Evolutionary conservation across 2,888 invertebrate species (phyloP), one percentile per base, ranked within the genome.

Genomic region (Eledona agricola): DNA sequence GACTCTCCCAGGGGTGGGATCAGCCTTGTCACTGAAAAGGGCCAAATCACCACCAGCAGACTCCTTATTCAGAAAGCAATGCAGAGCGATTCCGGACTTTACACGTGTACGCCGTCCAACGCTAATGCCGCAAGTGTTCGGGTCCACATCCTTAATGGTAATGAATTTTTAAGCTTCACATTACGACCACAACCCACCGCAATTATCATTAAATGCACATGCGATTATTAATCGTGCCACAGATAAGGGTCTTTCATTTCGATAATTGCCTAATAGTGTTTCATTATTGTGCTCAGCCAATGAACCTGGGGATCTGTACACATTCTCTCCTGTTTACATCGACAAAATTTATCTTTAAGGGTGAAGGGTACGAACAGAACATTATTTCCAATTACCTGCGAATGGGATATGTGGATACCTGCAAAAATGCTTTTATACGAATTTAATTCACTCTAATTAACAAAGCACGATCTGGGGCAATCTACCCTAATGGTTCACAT

Each of bases 1-100:
- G 92, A 93, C 78, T 92, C 93, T 49, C 90, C 90, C 19, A 83
- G 92, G 38, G 93, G 93, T 28, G 93, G 93, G 25, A 89, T 93
- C 77, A 90, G 90, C 67, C 80, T 93, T 66, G 89, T 93, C 57
- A 92, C 92, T 25, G 92, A 92, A 75, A 93, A 92, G 73, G 91
- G 91, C 43, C 82, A 85, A 54, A 83, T 89, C 66, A 92, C 92
- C 64, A 90, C 89, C 63, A 92, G 92, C 75, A 83, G 90, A 28
- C 81, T 93, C 52, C 80, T 93, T 55, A 90, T 92, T 59, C 91
- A 91, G 74, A 86, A 90, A 61, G 92, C 92, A 40, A 83, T 87
- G 53, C 86, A 87, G 38, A 79, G 84, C 17, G 92, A 92, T 74
- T 90, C 91, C 16, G 92, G 93, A 25, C 80, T 87, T 10, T 93